Base-by-base conservation (phyloP, 2,113 vertebrate species). In the Poeciliopsis retropinna region DNA sequence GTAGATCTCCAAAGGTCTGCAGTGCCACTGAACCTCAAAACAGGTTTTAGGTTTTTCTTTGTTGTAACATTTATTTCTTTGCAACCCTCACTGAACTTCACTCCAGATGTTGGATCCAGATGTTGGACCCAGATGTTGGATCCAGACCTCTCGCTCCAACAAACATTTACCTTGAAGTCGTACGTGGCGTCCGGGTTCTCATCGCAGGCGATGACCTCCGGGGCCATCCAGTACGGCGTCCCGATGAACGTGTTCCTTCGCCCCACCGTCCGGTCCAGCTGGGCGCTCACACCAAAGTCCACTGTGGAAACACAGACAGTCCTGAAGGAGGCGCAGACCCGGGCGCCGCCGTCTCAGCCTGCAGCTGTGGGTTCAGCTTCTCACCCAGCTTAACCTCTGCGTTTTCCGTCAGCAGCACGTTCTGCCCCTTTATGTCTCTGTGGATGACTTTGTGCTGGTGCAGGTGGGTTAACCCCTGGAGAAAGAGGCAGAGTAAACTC, bases 381-480 rank as follows among this genome's bases (percentile, higher is more conserved):
- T 95, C 87, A 99, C 98, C 98, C 67, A 99, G 94, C 86, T 99
- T 99, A 67, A 99, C 98, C 94, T 99, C 98, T 9, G 98, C 98
- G 6, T 99, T 99, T 92, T 99, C 98, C 0, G 98, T 99, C 91
- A 99, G 94, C 92, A 99, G 87, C 67, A 99, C 98, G 31, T 99
- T 99, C 88, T 99, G 98, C 47, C 98, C 98, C 92, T 99, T 99
- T 85, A 99, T 99, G 76, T 99, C 98, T 82, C 98, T 95, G 88
- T 99, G 97, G 94, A 99, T 99, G 92, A 99, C 98, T 93, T 99
- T 99, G 92, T 99, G 98, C 91, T 98, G 97, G 92, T 99, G 98
- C 79, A 99, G 96, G 84, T 99, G 98, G 89, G 97, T 98, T 94
- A 99, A 95, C 82, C 98, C 98, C 98, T 99, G 89, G 8, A 80